Percentiles rank a stretch among this genome's conserved stretches.
These are phyloP conservation scores for Dynastes maya DNA, from an alignment of 2,888 invertebrate species.

Conservation along the genomic window DNA sequence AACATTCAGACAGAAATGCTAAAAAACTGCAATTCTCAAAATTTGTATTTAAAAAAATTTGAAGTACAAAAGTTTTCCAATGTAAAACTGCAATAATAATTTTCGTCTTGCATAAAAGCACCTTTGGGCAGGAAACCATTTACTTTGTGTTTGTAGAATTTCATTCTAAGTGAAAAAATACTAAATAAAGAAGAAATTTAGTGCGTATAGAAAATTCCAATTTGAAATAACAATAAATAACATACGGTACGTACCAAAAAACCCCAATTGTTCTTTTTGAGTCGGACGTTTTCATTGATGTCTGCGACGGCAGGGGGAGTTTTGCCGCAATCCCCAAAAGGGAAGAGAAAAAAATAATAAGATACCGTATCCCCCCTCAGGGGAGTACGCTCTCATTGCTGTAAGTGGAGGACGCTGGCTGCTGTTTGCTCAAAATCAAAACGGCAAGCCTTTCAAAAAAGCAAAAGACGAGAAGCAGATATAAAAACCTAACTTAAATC, in stretches of 20 bases:
- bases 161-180: not conserved
- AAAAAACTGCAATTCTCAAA: too few relatives aligned
- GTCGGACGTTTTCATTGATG: constrained; percentile 11
- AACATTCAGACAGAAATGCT: too few relatives aligned
- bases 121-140: not conserved
- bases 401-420: constrained; percentile 8
- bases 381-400: constrained; percentile 20
- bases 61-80: too few relatives aligned
- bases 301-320: too few relatives aligned
- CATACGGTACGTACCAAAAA: constrained; percentile 8
- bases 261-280: constrained; percentile 6
- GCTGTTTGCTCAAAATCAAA: constrained; percentile 28
- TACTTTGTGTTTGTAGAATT: not conserved
- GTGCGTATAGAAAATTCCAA: constrained; percentile 1
- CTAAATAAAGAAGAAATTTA: not conserved
- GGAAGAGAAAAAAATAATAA: constrained; percentile 41
- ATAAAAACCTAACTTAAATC: not conserved
- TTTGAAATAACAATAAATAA: constrained; percentile 12
- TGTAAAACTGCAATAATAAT: too few relatives aligned
- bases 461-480: constrained; percentile 1
- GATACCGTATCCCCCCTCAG: constrained; percentile 25
- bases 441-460: constrained; percentile 8
- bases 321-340: too few relatives aligned
- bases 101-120: too few relatives aligned
- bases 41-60: too few relatives aligned